Base-by-base conservation (phyloP, 2,113 vertebrate species). In the Pelecanus crispus region DNA sequence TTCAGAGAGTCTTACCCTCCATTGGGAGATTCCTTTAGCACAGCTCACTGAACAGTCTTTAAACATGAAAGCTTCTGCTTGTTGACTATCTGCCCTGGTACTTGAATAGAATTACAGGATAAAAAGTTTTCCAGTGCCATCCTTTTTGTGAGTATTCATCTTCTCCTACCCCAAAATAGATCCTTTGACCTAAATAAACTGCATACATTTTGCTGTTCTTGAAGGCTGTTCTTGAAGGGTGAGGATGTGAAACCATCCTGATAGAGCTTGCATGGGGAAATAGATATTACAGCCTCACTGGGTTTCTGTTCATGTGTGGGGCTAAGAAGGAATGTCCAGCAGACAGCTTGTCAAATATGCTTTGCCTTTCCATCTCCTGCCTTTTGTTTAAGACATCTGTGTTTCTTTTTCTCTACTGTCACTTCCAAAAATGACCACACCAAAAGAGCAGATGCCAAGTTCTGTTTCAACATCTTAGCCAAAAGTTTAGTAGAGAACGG, bases 181-280 rank as follows among this genome's bases (percentile, higher is more conserved):
- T 79, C 20, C 21, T 44, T 40, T 95, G 93, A 81, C 87, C 90
- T 95, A 96, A 96, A 90, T 96, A 95, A 91, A 36, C 81, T 85
- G 84, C 44, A 31, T 95, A 13, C 3, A 9, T 89, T 89, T 89
- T 81, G 70, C 81, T 59, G 3, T 68, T 93, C 40, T 49, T 86
- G 55, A 84, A 88, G 58, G 58, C 81, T 59, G 3, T 65, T 93
- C 40, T 49, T 86, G 55, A 84, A 88, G 58, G 58, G 49, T 38
- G 53, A 91, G 62, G 34, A n/a, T 88, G 49, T 86, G 67, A 90
- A 94, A 90, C 56, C 15, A 52, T 80, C 36, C 25, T 25, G 40
- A 67, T 80, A 50, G 28, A 79, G 36, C 34, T 29, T 84, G 31
- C 19, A 17, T 38, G 25, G 44, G 75, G 45, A 90, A 85, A 61